A percentile compares a stretch with the other conserved stretches of the same genome.
Conservation (phyloP, 2,797 vertebrate genomes). For the Periophthalmus magnuspinnatus region DNA sequence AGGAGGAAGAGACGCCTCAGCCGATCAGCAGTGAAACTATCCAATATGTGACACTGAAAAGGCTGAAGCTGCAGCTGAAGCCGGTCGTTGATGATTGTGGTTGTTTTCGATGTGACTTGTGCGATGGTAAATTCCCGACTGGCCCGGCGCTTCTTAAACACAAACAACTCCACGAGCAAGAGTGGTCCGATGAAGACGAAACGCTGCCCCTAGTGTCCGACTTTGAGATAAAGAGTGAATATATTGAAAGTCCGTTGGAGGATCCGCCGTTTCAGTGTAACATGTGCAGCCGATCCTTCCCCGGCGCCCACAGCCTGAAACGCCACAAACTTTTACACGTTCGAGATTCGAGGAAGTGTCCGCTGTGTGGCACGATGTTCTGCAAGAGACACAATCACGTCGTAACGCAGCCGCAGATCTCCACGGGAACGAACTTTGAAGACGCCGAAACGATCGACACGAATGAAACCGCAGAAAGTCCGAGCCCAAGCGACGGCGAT, state of each 20-base stretch:
- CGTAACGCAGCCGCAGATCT: not conserved
- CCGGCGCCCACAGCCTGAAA: conserved; percentile 60
- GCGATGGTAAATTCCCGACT: conserved; percentile 20
- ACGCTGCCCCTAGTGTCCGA: not conserved
- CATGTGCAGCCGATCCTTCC: conserved; percentile 67
- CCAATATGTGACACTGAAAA: not conserved
- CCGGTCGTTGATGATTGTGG: conserved; percentile 6
- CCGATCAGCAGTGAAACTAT: not conserved
- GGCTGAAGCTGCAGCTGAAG: conserved; percentile 38
- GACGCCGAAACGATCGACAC: conserved; percentile 1
- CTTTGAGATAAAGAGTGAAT: conserved; percentile 19
- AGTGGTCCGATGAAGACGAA: conserved; percentile 16
- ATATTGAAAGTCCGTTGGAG: conserved; percentile 20
- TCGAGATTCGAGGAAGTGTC: conserved; percentile 69
- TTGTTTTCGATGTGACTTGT: conserved; percentile 45
- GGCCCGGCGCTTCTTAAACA: conserved; percentile 46
- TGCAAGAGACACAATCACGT: conserved; percentile 63
- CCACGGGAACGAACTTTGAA: not conserved
- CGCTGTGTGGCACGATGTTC: conserved; percentile 65
- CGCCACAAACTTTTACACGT: conserved; percentile 72
- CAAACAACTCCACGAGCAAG: conserved; percentile 39
- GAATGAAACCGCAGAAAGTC: rapidly evolving
- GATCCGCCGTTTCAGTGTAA: conserved; percentile 60
- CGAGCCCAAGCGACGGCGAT: not conserved
- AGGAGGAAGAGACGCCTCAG: not conserved